Percentiles rank a stretch among this genome's conserved stretches.
phyloP scores from a whole-genome alignment of 2,113 vertebrate species.

The Corythornis cristatus region DNA sequence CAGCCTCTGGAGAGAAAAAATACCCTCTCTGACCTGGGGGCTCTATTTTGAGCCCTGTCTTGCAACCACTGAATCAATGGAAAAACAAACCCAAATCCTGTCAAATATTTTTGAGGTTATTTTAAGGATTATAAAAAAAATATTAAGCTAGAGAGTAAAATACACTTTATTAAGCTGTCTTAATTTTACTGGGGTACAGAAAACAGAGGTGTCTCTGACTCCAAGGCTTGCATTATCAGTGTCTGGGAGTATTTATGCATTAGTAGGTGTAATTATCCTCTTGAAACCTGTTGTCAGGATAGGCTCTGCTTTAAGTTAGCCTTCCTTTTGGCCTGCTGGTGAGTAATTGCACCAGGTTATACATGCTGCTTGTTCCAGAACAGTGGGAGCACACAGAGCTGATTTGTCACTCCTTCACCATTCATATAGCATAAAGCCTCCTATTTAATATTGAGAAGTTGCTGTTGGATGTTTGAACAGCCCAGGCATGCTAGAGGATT shows the following conservation, averaged over 20 bases:
- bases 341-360: background rate
- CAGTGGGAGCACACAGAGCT: background rate
- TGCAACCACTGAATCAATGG: slow-evolving; percentile 3
- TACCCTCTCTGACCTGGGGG: background rate
- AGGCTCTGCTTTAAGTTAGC: background rate
- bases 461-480: slow-evolving; percentile 9
- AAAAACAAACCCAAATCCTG: slow-evolving; percentile 34
- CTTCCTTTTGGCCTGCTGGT: background rate
- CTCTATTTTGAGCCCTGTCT: slow-evolving; percentile 18
- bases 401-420: background rate
- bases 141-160: background rate
- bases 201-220: background rate
- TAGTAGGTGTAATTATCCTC: background rate
- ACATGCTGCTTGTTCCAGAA: background rate
- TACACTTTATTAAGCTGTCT: background rate
- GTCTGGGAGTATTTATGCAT: background rate
- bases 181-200: background rate
- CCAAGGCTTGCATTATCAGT: background rate
- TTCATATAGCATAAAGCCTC: background rate
- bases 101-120: slow-evolving; percentile 49
- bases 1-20: background rate
- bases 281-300: background rate
- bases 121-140: slow-evolving; percentile 42
- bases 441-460: slow-evolving; percentile 19
- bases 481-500: background rate